A percentile compares a stretch with the other conserved stretches of the same genome.
phyloP scores from a whole-genome alignment of 2,888 invertebrate species.

The Zelleria hepariella region DNA sequence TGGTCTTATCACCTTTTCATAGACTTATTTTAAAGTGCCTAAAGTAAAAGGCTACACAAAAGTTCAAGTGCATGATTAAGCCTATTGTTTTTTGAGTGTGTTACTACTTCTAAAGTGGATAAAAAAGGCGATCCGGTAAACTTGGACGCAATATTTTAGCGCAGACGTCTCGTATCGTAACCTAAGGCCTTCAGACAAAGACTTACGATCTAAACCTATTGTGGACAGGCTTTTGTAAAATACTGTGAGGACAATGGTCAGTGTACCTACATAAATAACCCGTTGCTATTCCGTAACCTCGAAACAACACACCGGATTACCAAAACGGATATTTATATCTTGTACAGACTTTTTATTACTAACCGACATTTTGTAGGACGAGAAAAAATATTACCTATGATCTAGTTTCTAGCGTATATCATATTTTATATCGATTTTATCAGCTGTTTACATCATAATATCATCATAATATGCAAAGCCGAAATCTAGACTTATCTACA shows the following conservation, averaged over 20 bases:
- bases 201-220: slow-evolving; percentile 2
- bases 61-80: no score
- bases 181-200: slow-evolving; percentile 1
- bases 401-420: neutral
- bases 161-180: neutral
- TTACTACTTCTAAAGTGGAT: neutral
- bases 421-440: no score
- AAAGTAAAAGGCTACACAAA: no score
- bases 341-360: neutral
- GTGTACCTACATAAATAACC: neutral
- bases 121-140: neutral
- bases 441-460: no score
- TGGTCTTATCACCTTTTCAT: no score
- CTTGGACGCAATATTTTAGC: neutral
- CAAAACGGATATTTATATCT: neutral
- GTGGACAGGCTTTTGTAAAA: slow-evolving; percentile 1
- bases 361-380: neutral
- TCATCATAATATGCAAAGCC: no score
- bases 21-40: no score
- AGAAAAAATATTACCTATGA: no score
- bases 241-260: neutral
- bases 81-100: neutral
- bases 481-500: no score
- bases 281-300: neutral
- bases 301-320: neutral